Conservation (phyloP, 2,888 invertebrate genomes). For the Dinocampus coccinellae region DNA sequence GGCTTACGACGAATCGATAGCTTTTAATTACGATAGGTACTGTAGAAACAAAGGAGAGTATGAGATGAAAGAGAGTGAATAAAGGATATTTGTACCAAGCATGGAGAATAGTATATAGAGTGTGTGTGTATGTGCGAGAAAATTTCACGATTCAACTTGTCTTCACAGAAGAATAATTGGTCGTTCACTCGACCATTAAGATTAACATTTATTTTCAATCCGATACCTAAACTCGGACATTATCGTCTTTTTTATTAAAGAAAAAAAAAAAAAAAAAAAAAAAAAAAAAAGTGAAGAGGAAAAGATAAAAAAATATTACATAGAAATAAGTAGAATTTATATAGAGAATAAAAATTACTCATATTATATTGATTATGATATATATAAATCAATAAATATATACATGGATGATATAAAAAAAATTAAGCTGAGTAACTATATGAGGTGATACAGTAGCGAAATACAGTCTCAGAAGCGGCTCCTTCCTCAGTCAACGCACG, state of each 20-base stretch:
- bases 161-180: slow-evolving; percentile 22
- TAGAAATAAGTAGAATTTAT: neutral
- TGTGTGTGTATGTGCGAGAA: slow-evolving; percentile 24
- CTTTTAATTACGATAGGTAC: slow-evolving; percentile 65
- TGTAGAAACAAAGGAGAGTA: slow-evolving; percentile 57
- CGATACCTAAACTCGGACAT: neutral
- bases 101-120: neutral
- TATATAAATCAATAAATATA: no score
- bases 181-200: slow-evolving; percentile 23
- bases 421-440: slow-evolving; percentile 8
- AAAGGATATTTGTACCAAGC: slow-evolving; percentile 6
- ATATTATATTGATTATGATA: no score
- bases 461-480: slow-evolving; percentile 49
- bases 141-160: slow-evolving; percentile 30
- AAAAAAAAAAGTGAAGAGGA: no score
- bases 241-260: neutral
- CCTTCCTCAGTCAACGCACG: slow-evolving; percentile 30
- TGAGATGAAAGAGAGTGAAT: slow-evolving; percentile 40
- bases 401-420: slow-evolving; percentile 1
- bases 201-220: slow-evolving; percentile 28
- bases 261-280: neutral
- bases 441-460: slow-evolving; percentile 62
- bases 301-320: neutral
- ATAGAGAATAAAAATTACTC: neutral
- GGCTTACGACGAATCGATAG: slow-evolving; percentile 67